These are phyloP conservation scores for Ellobium chinense DNA, from an alignment of 2,888 invertebrate species.

Conservation along the genomic window DNA sequence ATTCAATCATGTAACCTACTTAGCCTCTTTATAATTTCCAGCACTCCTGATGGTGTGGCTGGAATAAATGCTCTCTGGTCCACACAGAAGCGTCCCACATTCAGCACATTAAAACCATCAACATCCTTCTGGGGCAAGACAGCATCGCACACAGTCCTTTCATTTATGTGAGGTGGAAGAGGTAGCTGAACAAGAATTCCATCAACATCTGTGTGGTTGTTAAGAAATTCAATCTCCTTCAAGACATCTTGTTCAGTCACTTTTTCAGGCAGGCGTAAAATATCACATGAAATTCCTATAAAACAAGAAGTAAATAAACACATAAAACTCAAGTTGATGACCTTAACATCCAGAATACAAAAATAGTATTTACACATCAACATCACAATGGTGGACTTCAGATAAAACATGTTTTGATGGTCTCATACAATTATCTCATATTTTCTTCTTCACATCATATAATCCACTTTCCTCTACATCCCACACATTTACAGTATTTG, in stretches of 20 bases:
- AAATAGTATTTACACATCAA: too few species aligned
- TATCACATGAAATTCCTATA: conserved; percentile 82
- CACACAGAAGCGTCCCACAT: conserved; percentile 85
- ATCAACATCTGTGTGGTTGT: conserved; percentile 86
- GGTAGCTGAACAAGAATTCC: conserved; percentile 89
- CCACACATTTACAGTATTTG: too few species aligned
- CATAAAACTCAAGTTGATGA: too few species aligned
- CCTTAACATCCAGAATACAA: too few species aligned
- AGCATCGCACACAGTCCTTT: conserved; percentile 87
- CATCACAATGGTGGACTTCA: too few species aligned
- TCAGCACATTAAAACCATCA: conserved; percentile 92
- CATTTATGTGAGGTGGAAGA: conserved; percentile 86
- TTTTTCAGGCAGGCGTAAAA: conserved; percentile 83
- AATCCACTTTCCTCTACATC: too few species aligned
- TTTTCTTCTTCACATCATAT: too few species aligned
- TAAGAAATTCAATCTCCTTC: conserved; percentile 81
- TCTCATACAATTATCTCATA: too few species aligned
- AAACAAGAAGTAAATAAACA: too few species aligned
- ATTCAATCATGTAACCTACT: conserved; percentile 78
- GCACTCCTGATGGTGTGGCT: conserved; percentile 88
- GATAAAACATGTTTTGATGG: too few species aligned
- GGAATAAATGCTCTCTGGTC: conserved; percentile 83
- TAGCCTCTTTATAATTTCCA: conserved; percentile 84
- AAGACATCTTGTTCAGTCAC: conserved; percentile 86
- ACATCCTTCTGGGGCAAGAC: conserved; percentile 91